These are phyloP conservation scores for Cyanocitta stelleri DNA, from an alignment of 2,113 vertebrate genomes.

Conservation along the genomic window DNA sequence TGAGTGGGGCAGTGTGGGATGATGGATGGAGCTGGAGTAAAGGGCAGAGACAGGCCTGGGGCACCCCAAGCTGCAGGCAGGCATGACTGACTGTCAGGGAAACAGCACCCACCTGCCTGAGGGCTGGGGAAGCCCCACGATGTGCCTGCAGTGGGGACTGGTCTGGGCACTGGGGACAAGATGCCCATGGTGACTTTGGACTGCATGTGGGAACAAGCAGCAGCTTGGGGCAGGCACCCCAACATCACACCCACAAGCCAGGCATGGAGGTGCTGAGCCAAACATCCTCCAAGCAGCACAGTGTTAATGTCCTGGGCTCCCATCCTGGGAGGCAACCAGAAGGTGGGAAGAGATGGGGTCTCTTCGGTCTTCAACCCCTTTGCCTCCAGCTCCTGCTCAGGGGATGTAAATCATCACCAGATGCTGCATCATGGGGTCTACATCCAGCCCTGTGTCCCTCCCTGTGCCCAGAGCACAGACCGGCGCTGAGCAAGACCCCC, in stretches of 20 bases:
- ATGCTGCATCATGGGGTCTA: not conserved
- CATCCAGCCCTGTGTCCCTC: not conserved
- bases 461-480: not conserved
- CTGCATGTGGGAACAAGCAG: not conserved
- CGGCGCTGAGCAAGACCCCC: fast-evolving
- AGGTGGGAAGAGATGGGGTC: not conserved
- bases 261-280: fast-evolving
- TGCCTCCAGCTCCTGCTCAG: not conserved
- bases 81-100: not conserved
- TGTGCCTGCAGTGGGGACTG: not conserved
- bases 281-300: not conserved
- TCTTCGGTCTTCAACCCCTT: not conserved
- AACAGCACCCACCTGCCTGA: not conserved
- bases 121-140: not conserved
- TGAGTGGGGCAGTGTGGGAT: not conserved
- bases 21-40: not conserved
- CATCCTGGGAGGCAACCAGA: not conserved
- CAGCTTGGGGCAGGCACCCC: not conserved
- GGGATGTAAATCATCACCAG: not conserved
- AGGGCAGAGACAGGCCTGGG: not conserved
- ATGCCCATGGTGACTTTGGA: not conserved
- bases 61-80: not conserved
- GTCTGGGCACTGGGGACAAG: not conserved
- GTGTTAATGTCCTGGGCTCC: not conserved
- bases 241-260: not conserved